These are phyloP conservation scores for Pogonus chalceus DNA, from an alignment of 1,140 invertebrate species.

Conservation along the genomic window DNA sequence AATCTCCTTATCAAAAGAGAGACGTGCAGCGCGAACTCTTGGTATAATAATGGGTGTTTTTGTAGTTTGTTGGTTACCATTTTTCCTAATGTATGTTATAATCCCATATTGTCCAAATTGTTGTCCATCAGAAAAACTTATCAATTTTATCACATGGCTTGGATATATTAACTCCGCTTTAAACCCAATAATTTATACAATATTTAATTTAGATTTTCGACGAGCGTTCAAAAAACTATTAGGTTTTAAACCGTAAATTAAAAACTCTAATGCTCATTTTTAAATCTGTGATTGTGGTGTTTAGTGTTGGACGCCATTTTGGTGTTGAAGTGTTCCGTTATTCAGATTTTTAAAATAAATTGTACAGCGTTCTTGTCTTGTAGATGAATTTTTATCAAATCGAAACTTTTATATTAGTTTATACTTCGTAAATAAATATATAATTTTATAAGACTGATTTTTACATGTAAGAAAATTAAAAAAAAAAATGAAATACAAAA, in stretches of 20 bases:
- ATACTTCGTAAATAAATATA: not conserved
- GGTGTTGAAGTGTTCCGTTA: not conserved
- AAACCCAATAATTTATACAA: slow-evolving; percentile 95
- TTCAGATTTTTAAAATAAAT: not conserved
- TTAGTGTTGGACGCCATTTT: not conserved
- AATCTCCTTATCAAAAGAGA: slow-evolving; percentile 84
- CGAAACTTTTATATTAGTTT: not conserved
- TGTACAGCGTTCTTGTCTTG: not conserved
- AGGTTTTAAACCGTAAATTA: slow-evolving; percentile 43
- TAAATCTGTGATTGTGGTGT: too few species aligned
- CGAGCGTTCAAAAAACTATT: slow-evolving; percentile 82
- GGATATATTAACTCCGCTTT: slow-evolving; percentile 96
- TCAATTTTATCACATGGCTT: slow-evolving; percentile 91
- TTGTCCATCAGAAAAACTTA: slow-evolving; percentile 66
- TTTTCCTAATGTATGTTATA: slow-evolving; percentile 91
- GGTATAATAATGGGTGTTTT: slow-evolving; percentile 93
- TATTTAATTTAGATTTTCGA: slow-evolving; percentile 94
- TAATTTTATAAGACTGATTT: not conserved
- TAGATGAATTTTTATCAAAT: not conserved
- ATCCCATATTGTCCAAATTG: slow-evolving; percentile 73
- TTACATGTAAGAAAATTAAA: too few species aligned
- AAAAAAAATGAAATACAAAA: too few species aligned
- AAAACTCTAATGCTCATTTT: too few species aligned
- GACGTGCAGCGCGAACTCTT: slow-evolving; percentile 81
- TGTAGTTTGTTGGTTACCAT: slow-evolving; percentile 93